Evolutionary conservation across 1,140 invertebrate genomes (phyloP).

Genomic region (Atta texana): DNA sequence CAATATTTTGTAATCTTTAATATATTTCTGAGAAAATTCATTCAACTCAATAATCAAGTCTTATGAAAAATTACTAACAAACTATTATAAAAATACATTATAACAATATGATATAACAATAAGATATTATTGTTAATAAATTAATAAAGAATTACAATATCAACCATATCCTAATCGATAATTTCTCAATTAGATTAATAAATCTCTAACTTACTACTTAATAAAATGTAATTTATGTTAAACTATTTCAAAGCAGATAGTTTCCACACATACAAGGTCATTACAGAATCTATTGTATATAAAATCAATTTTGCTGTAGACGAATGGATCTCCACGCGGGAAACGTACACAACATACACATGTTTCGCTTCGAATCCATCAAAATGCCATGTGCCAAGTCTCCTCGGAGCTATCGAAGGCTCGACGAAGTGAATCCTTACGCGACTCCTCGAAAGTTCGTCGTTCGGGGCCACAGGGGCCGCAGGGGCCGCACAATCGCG

Average conservation of each 20-base stretch:
- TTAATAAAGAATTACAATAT: conserved; percentile 10
- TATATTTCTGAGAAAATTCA: not conserved
- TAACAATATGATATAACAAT: too few species aligned
- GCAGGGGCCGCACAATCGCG: not conserved
- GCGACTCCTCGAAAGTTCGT: conserved; percentile 68
- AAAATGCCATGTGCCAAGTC: conserved; percentile 58
- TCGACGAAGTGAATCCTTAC: conserved; percentile 61
- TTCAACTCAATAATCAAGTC: not conserved
- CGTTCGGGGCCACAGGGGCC: not conserved
- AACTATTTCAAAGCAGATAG: not conserved
- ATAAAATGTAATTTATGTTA: not conserved
- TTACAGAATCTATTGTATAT: not conserved
- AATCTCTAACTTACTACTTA: not conserved
- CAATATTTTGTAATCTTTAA: not conserved
- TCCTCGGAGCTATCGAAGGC: conserved; percentile 51
- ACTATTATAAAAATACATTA: not conserved
- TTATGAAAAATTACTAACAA: not conserved
- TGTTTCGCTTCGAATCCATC: conserved; percentile 37
- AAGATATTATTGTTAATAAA: not conserved
- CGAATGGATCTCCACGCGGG: conserved; percentile 1
- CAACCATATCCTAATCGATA: not conserved
- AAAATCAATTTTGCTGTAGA: conserved; percentile 10
- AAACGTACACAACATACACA: not conserved
- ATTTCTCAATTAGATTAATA: not conserved
- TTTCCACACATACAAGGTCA: not conserved